Conservation (phyloP, 2,113 vertebrate species). For the Otis tarda region DNA sequence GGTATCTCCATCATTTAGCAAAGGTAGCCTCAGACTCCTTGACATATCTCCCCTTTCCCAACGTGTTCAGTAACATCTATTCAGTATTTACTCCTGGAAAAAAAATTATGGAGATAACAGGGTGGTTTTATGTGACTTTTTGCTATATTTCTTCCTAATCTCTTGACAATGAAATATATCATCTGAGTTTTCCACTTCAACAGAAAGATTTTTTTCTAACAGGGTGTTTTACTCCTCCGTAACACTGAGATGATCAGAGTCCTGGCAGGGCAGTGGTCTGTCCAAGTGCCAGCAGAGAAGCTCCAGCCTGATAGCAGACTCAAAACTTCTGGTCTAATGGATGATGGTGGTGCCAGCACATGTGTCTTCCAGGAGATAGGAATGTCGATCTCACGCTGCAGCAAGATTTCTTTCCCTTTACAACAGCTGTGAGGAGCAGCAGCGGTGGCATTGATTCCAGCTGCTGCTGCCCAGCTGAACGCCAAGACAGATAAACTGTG, state of each 20-base stretch:
- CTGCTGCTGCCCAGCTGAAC: conserved; percentile 15
- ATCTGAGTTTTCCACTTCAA: conserved; percentile 32
- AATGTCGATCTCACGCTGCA: not conserved
- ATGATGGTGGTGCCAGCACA: conserved; percentile 34
- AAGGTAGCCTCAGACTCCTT: not conserved
- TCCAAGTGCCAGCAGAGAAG: conserved; percentile 3
- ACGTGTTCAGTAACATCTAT: not conserved
- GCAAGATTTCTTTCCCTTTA: conserved; percentile 8
- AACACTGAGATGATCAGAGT: conserved; percentile 7
- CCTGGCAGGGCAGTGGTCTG: not conserved
- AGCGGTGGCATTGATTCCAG: conserved; percentile 46
- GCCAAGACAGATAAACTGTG: conserved; percentile 47
- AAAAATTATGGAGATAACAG: not conserved
- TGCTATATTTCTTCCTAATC: conserved; percentile 25
- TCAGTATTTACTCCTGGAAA: not conserved
- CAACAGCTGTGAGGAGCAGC: not conserved
- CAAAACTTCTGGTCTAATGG: not conserved
- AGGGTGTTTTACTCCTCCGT: conserved; percentile 5
- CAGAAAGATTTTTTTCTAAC: conserved; percentile 21
- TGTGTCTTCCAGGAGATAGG: conserved; percentile 30
- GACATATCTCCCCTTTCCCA: not conserved
- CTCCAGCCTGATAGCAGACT: conserved; percentile 14
- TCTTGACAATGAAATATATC: conserved; percentile 16
- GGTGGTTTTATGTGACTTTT: not conserved
- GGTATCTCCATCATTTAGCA: not conserved